phyloP scores from a whole-genome alignment of 2,113 vertebrate species.

The Antidorcas marsupialis region DNA sequence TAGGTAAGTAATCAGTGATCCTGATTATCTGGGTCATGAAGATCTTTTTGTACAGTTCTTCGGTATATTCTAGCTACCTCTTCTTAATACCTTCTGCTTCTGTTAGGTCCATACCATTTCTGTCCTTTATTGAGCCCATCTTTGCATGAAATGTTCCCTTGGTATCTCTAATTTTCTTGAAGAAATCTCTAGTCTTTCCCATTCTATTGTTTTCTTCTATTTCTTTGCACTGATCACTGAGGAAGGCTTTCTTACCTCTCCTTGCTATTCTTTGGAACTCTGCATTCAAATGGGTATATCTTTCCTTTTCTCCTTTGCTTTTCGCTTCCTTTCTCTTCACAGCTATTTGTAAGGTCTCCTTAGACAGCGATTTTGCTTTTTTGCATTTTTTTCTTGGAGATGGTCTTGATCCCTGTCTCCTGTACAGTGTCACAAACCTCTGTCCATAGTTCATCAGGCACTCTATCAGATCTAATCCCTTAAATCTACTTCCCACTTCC shows the following conservation, averaged over 20 bases:
- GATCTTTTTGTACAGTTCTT: neutral
- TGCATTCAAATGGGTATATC: neutral
- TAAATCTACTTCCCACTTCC: neutral
- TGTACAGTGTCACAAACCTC: neutral
- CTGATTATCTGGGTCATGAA: neutral
- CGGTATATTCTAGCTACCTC: neutral
- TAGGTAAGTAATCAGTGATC: neutral
- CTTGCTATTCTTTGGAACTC: neutral
- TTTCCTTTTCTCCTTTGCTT: neutral
- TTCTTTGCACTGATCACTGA: neutral
- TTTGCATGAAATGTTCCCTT: neutral
- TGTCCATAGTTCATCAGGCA: neutral
- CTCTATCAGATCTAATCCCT: neutral
- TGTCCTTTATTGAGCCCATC: neutral
- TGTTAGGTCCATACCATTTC: neutral
- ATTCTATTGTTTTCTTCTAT: neutral
- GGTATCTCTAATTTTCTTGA: neutral
- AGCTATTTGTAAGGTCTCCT: neutral
- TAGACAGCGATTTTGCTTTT: neutral
- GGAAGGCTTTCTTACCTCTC: neutral
- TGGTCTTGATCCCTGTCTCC: neutral
- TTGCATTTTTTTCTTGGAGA: neutral
- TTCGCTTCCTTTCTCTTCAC: rapidly evolving
- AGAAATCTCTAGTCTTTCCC: neutral
- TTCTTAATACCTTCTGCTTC: neutral